Evolutionary conservation across 1,140 invertebrate genomes (phyloP), one percentile per base, ranked within the genome.

Genomic region (Olivierus martensii): DNA sequence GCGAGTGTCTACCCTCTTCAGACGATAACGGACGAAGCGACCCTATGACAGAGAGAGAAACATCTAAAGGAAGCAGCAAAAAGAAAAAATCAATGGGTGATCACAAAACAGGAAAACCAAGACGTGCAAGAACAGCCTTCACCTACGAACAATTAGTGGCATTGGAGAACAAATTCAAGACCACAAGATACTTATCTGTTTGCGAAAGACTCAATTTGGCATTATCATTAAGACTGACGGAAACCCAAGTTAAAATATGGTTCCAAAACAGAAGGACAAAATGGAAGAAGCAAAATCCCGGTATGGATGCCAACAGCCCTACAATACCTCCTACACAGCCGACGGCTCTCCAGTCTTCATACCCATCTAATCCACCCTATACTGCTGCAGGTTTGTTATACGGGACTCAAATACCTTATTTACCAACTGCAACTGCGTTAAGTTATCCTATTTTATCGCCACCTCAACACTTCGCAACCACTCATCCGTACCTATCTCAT

Each of bases 271-370:
- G 94, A 0, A 77, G 94, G 43, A 99, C 94, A 59, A 99, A 99
- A 69, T 98, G 94, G 94, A 99, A 99, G 76, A 98, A 98, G 64
- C 93, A 98, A 67, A 98, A 99, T 67, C 94, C 94, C 0, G 94
- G 94, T 0, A 82, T 95, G 77, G 94, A 98, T 68, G 93, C 97
- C 0, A 62, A 62, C 39, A 61, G 57, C 53, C 61, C 61, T 9
- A 62, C 60, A 3, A 51, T 62, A 21, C 54, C 54, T 14, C 51
- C 52, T 10, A 52, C 54, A 3, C 54, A 53, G 17, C 46, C 46
- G n/a, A 43, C 47, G 22, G 34, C 51, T 14, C 34, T 53, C 9
- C 50, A 39, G n/a, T 49, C 44, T 18, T 43, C 43, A 14, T 58
- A 58, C 28, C 46, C 46, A 12, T 46, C 48, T n/a, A 34, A 50